phyloP scores from a whole-genome alignment of 2,113 vertebrate genomes.

The Willisornis vidua region DNA sequence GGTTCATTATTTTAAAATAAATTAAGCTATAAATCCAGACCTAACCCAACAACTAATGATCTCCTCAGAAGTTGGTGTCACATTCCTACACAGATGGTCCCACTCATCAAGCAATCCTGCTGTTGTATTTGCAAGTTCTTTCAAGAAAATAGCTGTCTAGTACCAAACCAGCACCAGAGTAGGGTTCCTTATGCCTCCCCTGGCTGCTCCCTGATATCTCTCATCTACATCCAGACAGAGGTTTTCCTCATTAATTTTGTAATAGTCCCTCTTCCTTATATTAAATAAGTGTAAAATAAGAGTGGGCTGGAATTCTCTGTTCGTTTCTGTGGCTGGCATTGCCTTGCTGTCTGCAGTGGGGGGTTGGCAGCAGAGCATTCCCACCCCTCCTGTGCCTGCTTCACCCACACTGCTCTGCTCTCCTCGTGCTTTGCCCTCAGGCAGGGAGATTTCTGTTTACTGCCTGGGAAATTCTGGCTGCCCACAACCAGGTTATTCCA shows the following conservation, averaged over 20 bases:
- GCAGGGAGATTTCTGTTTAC: not conserved
- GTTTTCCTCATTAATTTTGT: not conserved
- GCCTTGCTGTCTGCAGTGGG: accelerated
- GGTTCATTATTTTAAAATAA: not conserved
- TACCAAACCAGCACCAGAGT: not conserved
- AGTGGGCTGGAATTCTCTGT: no score
- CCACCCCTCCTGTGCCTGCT: not conserved
- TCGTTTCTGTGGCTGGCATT: not conserved
- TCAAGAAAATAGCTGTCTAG: not conserved
- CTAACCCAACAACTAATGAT: not conserved
- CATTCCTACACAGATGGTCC: not conserved
- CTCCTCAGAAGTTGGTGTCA: not conserved
- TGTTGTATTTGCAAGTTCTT: not conserved
- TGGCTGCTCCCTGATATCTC: not conserved
- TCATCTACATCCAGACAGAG: not conserved
- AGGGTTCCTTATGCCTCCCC: not conserved
- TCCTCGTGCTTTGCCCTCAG: not conserved
- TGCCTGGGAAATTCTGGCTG: not conserved
- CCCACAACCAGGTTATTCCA: not conserved
- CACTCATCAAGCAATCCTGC: not conserved
- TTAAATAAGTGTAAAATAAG: not conserved
- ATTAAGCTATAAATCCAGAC: not conserved
- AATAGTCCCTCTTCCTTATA: not conserved
- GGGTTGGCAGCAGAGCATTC: not conserved
- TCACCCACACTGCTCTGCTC: not conserved